Percentiles rank a stretch among this genome's conserved stretches.
Conservation (phyloP, 2,797 vertebrate genomes). For the Cuniculus paca region DNA sequence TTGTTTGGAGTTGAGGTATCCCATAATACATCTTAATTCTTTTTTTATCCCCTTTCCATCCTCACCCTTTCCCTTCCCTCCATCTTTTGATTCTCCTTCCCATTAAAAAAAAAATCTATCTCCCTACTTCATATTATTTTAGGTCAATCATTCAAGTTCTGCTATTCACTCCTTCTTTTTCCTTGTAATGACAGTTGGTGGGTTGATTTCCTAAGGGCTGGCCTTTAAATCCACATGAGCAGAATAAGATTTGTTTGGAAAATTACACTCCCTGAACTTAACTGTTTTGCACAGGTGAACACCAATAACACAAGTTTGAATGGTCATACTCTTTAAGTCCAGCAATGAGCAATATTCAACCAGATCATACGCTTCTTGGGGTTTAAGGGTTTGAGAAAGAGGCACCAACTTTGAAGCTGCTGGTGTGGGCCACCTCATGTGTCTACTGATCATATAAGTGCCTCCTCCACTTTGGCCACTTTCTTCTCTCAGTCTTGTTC, state of each 20-base stretch:
- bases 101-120: background rate
- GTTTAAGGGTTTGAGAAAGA: background rate
- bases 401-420: background rate
- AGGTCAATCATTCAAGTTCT: background rate
- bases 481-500: background rate
- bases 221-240: background rate
- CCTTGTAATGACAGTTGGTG: background rate
- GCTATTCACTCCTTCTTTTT: background rate
- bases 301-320: background rate
- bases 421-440: no score
- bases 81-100: background rate
- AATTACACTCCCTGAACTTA: background rate
- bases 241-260: conserved; percentile 22
- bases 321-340: background rate
- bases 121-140: background rate
- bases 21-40: background rate
- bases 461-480: background rate
- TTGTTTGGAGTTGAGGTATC: background rate
- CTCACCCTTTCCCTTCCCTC: background rate
- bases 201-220: background rate
- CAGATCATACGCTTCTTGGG: background rate
- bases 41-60: background rate
- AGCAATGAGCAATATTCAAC: background rate
- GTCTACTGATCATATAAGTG: background rate
- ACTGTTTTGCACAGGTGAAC: conserved; percentile 20